Evolutionary conservation across 2,797 vertebrate species (phyloP).

Genomic region (Jordanella pulchra): DNA sequence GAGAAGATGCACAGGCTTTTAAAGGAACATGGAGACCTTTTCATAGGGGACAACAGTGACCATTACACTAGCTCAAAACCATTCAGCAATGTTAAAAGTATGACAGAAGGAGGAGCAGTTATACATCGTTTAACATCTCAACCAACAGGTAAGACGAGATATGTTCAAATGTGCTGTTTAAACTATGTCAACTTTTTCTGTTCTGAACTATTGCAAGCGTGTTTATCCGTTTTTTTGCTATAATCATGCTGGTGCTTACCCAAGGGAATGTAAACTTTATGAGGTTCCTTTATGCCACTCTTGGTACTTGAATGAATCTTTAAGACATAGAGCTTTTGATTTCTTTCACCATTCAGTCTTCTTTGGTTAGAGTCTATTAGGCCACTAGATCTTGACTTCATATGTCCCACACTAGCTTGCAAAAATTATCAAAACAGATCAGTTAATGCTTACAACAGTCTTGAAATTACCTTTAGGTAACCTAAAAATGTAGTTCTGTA

Average conservation of each 20-base stretch:
- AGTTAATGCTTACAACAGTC: neutral
- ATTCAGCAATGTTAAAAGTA: constrained; percentile 76
- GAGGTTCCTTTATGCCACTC: neutral
- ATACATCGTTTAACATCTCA: constrained; percentile 37
- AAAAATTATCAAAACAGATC: neutral
- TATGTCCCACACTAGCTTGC: neutral
- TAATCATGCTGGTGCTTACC: neutral
- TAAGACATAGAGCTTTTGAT: neutral
- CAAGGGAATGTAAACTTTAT: neutral
- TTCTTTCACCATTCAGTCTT: neutral
- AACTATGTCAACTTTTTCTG: neutral
- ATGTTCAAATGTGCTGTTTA: neutral
- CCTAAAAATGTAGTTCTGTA: neutral
- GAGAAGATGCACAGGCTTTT: constrained; percentile 89
- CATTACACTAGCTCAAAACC: constrained; percentile 78
- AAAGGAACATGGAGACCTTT: constrained; percentile 87
- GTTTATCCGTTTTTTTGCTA: neutral
- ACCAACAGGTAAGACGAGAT: constrained; percentile 58
- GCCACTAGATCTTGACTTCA: neutral
- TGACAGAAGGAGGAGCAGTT: constrained; percentile 75
- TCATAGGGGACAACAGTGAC: constrained; percentile 84
- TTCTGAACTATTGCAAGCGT: no score
- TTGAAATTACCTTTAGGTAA: neutral
- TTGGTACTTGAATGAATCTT: neutral
- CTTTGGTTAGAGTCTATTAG: neutral